Evolutionary conservation across 2,888 invertebrate species (phyloP), one percentile per base, ranked within the genome.

Genomic region (Lasioglossum pauxillum): DNA sequence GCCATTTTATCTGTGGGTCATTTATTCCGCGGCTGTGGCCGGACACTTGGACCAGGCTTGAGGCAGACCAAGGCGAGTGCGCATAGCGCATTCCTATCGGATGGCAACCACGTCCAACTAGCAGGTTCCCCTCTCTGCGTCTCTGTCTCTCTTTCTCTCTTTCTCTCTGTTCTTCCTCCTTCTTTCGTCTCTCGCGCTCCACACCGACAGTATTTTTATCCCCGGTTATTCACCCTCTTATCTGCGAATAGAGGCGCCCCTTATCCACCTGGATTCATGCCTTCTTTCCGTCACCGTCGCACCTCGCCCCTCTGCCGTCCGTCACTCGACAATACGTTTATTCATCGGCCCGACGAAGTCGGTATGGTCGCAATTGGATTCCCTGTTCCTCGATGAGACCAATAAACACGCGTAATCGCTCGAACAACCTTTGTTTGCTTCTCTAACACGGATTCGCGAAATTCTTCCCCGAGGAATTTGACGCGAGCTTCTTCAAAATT

Each of bases 141-240:
- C 64, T 81, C 82, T 46, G 67, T 81, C 64, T 89, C 75, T 60
- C 67, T 80, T 64, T 53, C 53, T 53, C 82, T 53, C 69, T 72
- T 64, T 53, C 53, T 53, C 82, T 53, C 72, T 72, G 72, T 80
- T 38, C 69, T 77, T 84, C 83, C 80, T 80, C 80, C 83, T 86
- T 77, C 79, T 64, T 79, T 76, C 84, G 84, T 74, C 83, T 84
- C 79, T 84, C 75, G 76, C 85, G 75, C 89, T 91, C 89, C 88
- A 83, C 83, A 89, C 89, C 89, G 91, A 78, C 88, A 89, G 93
- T 95, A 95, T 95, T 95, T 95, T 95, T 95, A 95, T 93, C 94
- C 90, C 90, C 92, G 94, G 95, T 95, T 95, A 93, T 95, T 95
- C 95, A 95, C 95, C 95, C 92, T 91, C 91, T 94, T 92, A 92